Percentiles rank a stretch among this genome's conserved stretches.
phyloP scores from a whole-genome alignment of 2,113 vertebrate species.

The Panthera tigris region DNA sequence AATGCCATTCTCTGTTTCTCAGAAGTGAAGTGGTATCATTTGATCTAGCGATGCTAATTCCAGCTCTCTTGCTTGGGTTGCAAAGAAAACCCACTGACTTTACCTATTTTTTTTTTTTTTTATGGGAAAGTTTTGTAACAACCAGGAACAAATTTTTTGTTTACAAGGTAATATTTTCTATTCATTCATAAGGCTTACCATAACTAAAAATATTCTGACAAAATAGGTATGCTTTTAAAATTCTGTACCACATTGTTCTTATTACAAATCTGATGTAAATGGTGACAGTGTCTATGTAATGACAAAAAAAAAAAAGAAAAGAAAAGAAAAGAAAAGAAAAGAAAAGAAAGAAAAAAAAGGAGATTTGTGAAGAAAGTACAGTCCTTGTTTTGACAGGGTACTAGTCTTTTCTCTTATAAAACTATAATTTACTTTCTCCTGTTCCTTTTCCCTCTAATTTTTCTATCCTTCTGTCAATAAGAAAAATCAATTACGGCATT shows the following conservation, averaged over 20 bases:
- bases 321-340: neutral
- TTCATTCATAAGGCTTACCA: constrained; percentile 29
- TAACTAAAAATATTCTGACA: constrained; percentile 48
- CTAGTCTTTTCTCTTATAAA: constrained; percentile 39
- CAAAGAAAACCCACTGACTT: constrained; percentile 17
- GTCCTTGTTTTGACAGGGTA: constrained; percentile 50
- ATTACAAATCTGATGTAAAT: constrained; percentile 5
- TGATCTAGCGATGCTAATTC: neutral
- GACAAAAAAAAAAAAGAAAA: neutral
- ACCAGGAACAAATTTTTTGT: neutral
- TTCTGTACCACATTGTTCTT: constrained; percentile 17
- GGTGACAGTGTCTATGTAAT: neutral
- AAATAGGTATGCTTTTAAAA: constrained; percentile 33
- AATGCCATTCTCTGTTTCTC: neutral
- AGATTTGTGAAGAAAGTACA: constrained; percentile 36
- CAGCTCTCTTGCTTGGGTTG: neutral
- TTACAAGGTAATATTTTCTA: constrained; percentile 1
- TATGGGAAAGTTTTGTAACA: constrained; percentile 5
- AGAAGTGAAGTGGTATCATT: neutral
- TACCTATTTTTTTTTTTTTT: neutral
- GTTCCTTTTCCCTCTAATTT: constrained; percentile 31
- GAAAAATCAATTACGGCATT: constrained; percentile 28
- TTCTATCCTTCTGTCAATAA: constrained; percentile 58
- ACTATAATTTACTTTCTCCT: constrained; percentile 53
- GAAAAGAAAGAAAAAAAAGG: neutral